Evolutionary conservation across 2,888 invertebrate genomes (phyloP).

Genomic region (Ectemnius cavifrons): DNA sequence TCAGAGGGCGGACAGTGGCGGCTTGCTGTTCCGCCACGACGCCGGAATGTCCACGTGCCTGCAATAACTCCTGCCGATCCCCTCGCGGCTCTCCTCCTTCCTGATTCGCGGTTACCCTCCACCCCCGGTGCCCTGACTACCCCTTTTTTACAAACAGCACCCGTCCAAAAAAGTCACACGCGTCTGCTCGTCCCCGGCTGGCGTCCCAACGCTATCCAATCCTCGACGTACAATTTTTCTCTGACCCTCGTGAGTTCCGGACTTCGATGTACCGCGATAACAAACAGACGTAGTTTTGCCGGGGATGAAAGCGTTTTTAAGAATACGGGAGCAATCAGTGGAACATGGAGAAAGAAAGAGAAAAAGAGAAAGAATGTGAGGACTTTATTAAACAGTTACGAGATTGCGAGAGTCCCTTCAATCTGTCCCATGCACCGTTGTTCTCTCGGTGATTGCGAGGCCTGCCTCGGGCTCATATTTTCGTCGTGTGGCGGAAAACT

Average conservation of each 20-base stretch:
- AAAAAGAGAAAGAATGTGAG: neutral
- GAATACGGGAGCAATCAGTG: no score
- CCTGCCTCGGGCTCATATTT: neutral
- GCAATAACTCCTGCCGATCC: conserved; percentile 30
- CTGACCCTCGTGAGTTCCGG: neutral
- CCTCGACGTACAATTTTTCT: neutral
- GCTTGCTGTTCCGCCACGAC: conserved; percentile 9
- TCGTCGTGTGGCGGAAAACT: neutral
- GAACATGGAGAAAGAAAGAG: no score
- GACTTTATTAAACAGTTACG: neutral
- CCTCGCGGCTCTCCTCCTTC: neutral
- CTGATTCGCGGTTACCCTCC: conserved; percentile 22
- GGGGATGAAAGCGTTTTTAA: neutral
- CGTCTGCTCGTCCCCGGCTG: neutral
- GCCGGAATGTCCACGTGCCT: conserved; percentile 19
- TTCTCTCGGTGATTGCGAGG: conserved; percentile 4
- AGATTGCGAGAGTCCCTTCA: neutral
- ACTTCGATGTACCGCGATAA: neutral
- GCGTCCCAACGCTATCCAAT: neutral
- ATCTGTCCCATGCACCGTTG: neutral
- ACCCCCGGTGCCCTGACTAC: neutral
- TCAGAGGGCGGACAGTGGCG: conserved; percentile 8
- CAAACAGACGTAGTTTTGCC: neutral
- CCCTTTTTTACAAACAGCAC: conserved; percentile 27
- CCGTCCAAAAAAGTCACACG: neutral